Percentiles rank a stretch among this genome's conserved stretches.
Conservation (phyloP, 1,140 invertebrate genomes). For the Aethina tumida region DNA sequence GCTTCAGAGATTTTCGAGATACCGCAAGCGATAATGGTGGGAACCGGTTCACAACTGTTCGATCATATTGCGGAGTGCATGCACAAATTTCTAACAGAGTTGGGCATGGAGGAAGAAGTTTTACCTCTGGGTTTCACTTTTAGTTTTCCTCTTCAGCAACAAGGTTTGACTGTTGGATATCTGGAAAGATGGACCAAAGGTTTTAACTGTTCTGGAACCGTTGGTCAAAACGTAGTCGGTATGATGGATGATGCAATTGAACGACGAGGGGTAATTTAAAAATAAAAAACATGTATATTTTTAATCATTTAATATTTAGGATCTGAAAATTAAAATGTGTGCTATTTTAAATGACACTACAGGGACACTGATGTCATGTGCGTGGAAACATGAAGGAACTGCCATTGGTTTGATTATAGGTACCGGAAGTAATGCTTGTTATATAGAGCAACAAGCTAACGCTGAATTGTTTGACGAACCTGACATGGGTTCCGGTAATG, state of each 20-base stretch:
- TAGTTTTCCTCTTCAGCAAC: slow-evolving; percentile 89
- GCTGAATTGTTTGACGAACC: slow-evolving; percentile 42
- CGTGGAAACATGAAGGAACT: slow-evolving; percentile 77
- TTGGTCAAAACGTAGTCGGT: slow-evolving; percentile 77
- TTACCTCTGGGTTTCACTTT: slow-evolving; percentile 97
- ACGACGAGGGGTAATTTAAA: slow-evolving; percentile 58
- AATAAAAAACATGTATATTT: too few relatives aligned
- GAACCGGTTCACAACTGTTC: slow-evolving; percentile 73
- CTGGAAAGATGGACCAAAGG: slow-evolving; percentile 95
- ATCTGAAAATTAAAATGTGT: slow-evolving; percentile 65
- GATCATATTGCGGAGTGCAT: slow-evolving; percentile 98
- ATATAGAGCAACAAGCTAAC: slow-evolving; percentile 78
- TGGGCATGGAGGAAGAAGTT: slow-evolving; percentile 56
- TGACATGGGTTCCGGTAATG: slow-evolving; percentile 53
- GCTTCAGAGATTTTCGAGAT: slow-evolving; percentile 95
- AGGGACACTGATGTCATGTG: slow-evolving; percentile 97
- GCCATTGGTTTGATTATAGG: slow-evolving; percentile 46
- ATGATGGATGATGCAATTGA: slow-evolving; percentile 72
- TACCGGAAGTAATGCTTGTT: slow-evolving; percentile 95
- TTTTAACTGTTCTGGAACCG: slow-evolving; percentile 80
- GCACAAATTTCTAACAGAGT: slow-evolving; percentile 80
- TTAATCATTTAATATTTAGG: too few relatives aligned
- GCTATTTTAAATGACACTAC: slow-evolving; percentile 98
- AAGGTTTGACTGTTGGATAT: slow-evolving; percentile 80
- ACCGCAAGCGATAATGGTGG: slow-evolving; percentile 87